Conservation (phyloP, 2,113 vertebrate genomes). For the Microcebus lehilahytsara region DNA sequence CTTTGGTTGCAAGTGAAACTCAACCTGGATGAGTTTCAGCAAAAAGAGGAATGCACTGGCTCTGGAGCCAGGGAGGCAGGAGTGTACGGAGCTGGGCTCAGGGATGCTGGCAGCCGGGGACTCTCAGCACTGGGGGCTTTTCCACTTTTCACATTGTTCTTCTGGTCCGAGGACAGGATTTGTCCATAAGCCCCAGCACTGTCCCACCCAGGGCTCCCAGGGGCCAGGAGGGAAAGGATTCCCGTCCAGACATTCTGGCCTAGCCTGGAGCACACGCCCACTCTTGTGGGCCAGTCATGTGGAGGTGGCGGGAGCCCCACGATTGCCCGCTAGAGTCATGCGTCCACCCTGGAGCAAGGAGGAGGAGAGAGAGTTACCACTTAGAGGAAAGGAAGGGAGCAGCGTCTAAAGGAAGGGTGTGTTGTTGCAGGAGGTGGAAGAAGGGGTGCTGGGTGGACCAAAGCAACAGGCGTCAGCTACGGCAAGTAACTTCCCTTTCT, state of each 20-base stretch:
- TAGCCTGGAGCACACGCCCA: neutral
- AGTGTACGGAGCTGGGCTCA: neutral
- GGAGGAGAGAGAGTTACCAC: neutral
- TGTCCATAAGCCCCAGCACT: neutral
- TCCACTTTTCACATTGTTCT: neutral
- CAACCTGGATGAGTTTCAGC: neutral
- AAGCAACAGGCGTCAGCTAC: neutral
- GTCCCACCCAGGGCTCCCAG: neutral
- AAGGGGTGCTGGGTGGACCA: neutral
- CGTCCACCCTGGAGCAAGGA: neutral
- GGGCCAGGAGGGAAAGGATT: neutral
- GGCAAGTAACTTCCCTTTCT: neutral
- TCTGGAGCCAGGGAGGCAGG: neutral
- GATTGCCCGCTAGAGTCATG: neutral
- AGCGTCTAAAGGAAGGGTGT: neutral
- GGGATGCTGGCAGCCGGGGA: neutral
- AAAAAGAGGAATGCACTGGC: neutral
- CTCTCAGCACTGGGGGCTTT: neutral
- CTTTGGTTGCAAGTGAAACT: neutral
- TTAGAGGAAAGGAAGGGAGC: neutral
- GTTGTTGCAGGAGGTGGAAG: neutral
- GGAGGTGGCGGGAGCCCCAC: neutral
- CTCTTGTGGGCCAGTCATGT: neutral
- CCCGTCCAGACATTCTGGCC: neutral
- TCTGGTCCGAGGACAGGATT: neutral